Evolutionary conservation across 2,113 vertebrate species (phyloP), one percentile per base, ranked within the genome.

Genomic region (Entomyzon cyanotis): DNA sequence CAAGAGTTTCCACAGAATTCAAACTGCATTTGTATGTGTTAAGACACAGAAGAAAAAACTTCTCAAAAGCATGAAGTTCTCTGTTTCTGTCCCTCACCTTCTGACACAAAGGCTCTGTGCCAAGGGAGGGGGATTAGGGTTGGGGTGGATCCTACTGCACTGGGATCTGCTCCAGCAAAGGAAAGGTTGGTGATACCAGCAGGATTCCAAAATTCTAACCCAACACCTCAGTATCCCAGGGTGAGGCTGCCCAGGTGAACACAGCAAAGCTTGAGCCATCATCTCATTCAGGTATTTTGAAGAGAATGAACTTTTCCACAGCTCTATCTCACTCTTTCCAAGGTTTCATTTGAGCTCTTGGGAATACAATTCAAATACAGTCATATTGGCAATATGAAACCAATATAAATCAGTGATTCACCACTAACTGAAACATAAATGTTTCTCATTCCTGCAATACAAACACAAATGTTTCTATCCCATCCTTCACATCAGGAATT

Each of bases 11-110:
- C 21, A 63, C 11, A 76, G 53, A 76, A 76, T n/a, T 68, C n/a
- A n/a, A 74, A 6, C 2, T 27, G 22, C 3, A 80, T 7, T 50
- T 14, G 0, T 3, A 4, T 2, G 30, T 12, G 31, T 46, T 39
- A 42, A 81, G 56, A 86, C 68, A 73, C 16, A 65, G 49, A 17
- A 28, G 39, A 67, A 7, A 3, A 17, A 56, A 1, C 46, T 55
- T 63, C 31, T n/a, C 44, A 19, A 46, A 81, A 75, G 47, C 37
- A 46, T 1, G 2, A 50, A 23, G 37, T 3, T 18, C 11, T 49
- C 47, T 37, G 24, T 9, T 77, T 47, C 65, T 73, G 35, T 33
- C 46, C 24, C 55, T 56, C 1, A 1, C 56, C 35, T 71, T 35
- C 14, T 49, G 47, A 30, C 68, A 46, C 30, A 33, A 8, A 24